Base-by-base conservation (phyloP, 2,797 vertebrate genomes). In the Pipistrellus nathusii region DNA sequence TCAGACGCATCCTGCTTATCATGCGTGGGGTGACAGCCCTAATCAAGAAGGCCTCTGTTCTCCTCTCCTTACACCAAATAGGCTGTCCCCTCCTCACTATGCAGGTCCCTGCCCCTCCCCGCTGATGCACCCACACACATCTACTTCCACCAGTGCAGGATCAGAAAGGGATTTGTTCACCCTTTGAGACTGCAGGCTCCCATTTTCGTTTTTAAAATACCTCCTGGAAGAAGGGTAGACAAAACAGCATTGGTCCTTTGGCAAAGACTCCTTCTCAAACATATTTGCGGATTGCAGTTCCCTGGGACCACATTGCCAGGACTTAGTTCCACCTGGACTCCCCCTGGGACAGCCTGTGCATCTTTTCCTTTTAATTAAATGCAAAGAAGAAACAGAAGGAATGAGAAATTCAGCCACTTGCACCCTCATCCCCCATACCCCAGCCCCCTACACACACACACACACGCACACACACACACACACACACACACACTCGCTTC, bases 161-260 rank as follows among this genome's bases (percentile, higher is more conserved):
- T 7, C 11, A 71, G 6, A 66, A 84, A 66, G 46, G 30, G 69
- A 76, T 62, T 59, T 73, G 62, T 32, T 48, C 59, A 86, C 66
- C 57, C 66, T 88, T 72, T 93, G 73, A 30, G 66, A 76, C 3
- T n/a, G 17, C 64, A 55, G 68, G 87, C 57, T 90, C 59, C 84
- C 66, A 57, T 83, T 85, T 82, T 35, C 15, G 20, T 85, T 93
- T 94, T 91, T 1, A n/a, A 92, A 97, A 51, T 46, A 92, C 35
- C 69, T 88, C 66, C 71, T 64, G 15, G 30, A 72, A 71, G 51
- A 92, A 92, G 84, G 10, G 85, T 64, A 92, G 89, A 86, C 71
- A 64, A 85, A 90, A 66, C 88, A 93, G 77, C 69, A 44, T 62
- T 85, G 59, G 23, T 69, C 78, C 76, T 81, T 91, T 72, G 57